Evolutionary conservation across 2,113 vertebrate genomes (phyloP), one percentile per base, ranked within the genome.

Genomic region (Callionymus lyra): DNA sequence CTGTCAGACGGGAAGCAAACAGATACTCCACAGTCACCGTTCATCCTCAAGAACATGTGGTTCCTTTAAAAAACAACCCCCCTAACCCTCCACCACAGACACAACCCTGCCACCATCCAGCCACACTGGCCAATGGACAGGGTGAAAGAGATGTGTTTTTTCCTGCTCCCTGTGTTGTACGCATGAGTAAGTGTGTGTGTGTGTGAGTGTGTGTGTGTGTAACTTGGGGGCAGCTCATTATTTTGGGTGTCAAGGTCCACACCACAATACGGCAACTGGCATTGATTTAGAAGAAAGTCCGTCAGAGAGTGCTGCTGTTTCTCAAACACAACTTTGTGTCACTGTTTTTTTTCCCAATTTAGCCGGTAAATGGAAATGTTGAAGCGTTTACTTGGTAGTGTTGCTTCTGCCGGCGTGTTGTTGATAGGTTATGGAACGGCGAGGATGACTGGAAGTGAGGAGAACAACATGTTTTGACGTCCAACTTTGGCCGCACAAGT

Each of bases 21-120:
- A 78, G 74, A 80, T 64, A 69, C 64, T 70, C 66, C 59, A 65
- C 62, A 74, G 72, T 67, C 66, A 63, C 56, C 53, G 74, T 65
- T 72, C 68, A 68, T 65, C 68, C 59, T 40, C 37, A 1, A 75
- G 21, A 74, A 77, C 79, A 82, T 80, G 74, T 79, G 74, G 70
- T 72, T 80, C 72, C 59, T 76, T 70, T 78, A 80, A 79, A 76
- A 75, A 81, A 62, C 74, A 50, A 61, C 50, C 66, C 10, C 19
- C 16, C 10, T 33, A n/a, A 34, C 46, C 59, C 56, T 14, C 53
- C 15, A 31, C 45, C 12, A 31, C 15, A 32, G 40, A 47, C 47
- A 47, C 65, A 56, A 45, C 47, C 63, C 34, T 45, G 47, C 57
- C 49, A 68, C 58, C 52, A 57, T 52, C 53, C 54, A 68, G 61